Percentiles rank a stretch among this genome's conserved stretches.
These are phyloP conservation scores for Eublepharis macularius DNA, from an alignment of 2,113 vertebrate species.

Conservation along the genomic window DNA sequence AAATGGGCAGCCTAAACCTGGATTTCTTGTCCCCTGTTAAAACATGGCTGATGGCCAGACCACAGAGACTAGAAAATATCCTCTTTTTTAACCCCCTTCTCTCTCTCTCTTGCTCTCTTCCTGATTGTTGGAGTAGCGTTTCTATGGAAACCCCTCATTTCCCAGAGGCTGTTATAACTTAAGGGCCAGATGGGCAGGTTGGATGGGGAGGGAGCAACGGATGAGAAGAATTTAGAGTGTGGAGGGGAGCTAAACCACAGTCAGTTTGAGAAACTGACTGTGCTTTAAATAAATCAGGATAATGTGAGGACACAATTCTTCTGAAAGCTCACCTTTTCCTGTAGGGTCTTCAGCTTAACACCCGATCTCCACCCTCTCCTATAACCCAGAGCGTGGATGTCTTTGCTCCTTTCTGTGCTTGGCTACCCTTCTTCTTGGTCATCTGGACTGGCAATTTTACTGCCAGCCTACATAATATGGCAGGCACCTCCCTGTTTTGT, in stretches of 20 bases:
- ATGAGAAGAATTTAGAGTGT: background rate
- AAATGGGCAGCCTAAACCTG: too few species aligned
- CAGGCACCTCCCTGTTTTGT: too few species aligned
- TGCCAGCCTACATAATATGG: too few species aligned
- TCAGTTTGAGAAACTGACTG: fast-evolving
- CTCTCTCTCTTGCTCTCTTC: background rate
- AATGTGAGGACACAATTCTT: background rate
- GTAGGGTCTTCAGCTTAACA: background rate
- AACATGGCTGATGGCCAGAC: too few species aligned
- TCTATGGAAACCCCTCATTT: background rate
- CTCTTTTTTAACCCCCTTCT: background rate
- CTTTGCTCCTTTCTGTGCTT: too few species aligned
- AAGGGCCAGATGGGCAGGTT: background rate
- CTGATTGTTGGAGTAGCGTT: background rate
- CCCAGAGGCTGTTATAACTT: background rate
- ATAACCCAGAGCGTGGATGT: background rate
- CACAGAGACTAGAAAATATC: background rate
- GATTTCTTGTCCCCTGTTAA: too few species aligned
- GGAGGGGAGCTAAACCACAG: background rate
- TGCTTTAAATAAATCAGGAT: background rate
- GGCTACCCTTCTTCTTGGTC: too few species aligned
- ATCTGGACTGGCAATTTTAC: too few species aligned
- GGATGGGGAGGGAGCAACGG: background rate
- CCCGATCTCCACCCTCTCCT: background rate
- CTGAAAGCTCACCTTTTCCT: background rate